These are phyloP conservation scores for Chrysolina americana DNA, from an alignment of 2,888 invertebrate species.

Conservation along the genomic window DNA sequence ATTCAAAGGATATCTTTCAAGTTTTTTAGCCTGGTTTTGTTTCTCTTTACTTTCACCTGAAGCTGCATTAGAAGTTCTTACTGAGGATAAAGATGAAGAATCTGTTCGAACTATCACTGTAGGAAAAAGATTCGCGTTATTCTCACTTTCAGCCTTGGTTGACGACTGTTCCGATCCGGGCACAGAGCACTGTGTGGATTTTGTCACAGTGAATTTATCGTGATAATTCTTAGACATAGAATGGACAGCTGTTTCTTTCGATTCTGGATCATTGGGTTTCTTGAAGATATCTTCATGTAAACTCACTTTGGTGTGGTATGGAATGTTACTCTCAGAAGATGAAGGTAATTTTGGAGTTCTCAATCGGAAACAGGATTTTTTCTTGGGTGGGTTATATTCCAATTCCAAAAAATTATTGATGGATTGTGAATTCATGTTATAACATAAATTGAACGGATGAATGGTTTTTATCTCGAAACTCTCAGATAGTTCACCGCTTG, in stretches of 20 bases:
- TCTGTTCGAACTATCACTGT: constrained; percentile 39
- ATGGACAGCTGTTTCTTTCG: not conserved
- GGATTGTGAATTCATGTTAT: constrained; percentile 33
- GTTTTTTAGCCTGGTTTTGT: not conserved
- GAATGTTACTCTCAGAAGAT: constrained; percentile 45
- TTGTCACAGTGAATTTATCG: constrained; percentile 39
- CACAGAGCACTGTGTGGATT: constrained; percentile 42
- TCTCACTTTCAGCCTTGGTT: not conserved
- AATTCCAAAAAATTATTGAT: constrained; percentile 40
- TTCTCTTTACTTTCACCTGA: not conserved
- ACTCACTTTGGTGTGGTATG: constrained; percentile 47
- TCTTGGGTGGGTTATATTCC: constrained; percentile 51
- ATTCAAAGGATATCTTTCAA: constrained; percentile 27
- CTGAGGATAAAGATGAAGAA: not conserved
- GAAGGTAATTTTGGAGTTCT: constrained; percentile 45
- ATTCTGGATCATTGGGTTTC: not conserved
- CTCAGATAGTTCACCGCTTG: constrained; percentile 21
- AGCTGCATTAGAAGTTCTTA: not conserved
- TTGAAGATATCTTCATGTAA: constrained; percentile 45
- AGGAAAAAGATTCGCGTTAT: constrained; percentile 40
- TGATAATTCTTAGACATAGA: not conserved
- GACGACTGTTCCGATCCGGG: constrained; percentile 23
- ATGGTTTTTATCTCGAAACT: constrained; percentile 34
- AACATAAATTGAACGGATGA: constrained; percentile 40
- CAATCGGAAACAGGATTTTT: constrained; percentile 46